Evolutionary conservation across 2,888 invertebrate genomes (phyloP), one percentile per base, ranked within the genome.

Genomic region (Andrena bucephala): DNA sequence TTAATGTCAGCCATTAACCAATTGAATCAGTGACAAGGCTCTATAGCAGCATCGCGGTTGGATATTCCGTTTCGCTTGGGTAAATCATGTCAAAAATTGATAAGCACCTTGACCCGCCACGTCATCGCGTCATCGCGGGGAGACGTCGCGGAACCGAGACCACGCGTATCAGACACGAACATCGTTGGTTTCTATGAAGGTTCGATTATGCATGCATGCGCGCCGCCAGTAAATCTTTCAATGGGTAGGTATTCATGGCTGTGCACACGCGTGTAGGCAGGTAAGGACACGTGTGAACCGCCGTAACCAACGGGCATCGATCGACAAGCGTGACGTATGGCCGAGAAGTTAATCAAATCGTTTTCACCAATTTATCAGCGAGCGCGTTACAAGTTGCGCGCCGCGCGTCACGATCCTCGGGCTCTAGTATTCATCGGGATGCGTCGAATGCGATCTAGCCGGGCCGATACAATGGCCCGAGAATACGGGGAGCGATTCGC

Each of bases 321-420:
- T 88, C 86, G 87, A 82, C 85, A 85, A 83, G 80, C 80, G 84
- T 91, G 89, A 91, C 86, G 84, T 85, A 91, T 89, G 78, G 84
- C 67, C 88, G 87, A 87, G 89, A 87, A 90, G 90, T 91, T 89
- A 89, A 91, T 91, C 91, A 89, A 91, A 90, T 89, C 88, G 89
- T 89, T 90, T 87, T 89, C 89, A 85, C 73, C 90, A 85, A 91
- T 90, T 91, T 89, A 91, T 91, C 90, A 89, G 82, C 62, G 71
- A 68, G 73, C 24, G 65, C 48, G 83, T 71, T 77, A 68, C 62
- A 52, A 13, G 10, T 42, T 42, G 73, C 24, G 68, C 36, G 83
- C 69, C 74, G 66, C 10, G 57, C 83, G 78, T 60, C 68, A 62
- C 68, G 60, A 57, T 16, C 42, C 42, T 50, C 63, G 36, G 13